Evolutionary conservation across 1,140 invertebrate species (phyloP).

Genomic region (Aleiodes sp.): DNA sequence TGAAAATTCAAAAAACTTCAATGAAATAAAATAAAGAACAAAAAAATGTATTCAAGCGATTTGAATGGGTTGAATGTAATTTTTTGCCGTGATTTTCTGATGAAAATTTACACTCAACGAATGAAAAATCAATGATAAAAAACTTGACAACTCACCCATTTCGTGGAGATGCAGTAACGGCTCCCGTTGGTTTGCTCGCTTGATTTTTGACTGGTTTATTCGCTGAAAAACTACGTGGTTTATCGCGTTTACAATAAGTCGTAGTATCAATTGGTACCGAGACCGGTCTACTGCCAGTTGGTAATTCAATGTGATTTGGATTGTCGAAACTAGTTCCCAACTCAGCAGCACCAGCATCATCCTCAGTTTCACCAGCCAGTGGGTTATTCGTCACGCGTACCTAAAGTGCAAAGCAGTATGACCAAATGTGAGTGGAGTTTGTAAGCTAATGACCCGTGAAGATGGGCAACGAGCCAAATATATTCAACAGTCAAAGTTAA

Average conservation of each 20-base stretch:
- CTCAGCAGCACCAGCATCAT: constrained; percentile 68
- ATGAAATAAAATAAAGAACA: too few relatives aligned
- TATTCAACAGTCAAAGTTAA: constrained; percentile 20
- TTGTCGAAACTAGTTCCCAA: constrained; percentile 77
- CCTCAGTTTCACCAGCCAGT: constrained; percentile 73
- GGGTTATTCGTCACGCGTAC: constrained; percentile 83
- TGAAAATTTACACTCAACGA: background rate
- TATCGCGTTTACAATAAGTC: constrained; percentile 76
- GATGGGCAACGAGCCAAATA: constrained; percentile 31
- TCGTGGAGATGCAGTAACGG: constrained; percentile 37
- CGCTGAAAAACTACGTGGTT: constrained; percentile 53
- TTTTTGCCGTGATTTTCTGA: too few relatives aligned
- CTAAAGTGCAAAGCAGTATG: constrained; percentile 41
- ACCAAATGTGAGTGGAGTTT: background rate
- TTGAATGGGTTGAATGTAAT: too few relatives aligned
- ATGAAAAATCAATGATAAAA: background rate
- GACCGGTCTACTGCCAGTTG: constrained; percentile 59
- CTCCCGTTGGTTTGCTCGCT: constrained; percentile 41
- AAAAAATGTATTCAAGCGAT: too few relatives aligned
- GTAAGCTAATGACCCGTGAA: constrained; percentile 22
- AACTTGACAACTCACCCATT: constrained; percentile 54
- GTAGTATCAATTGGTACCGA: constrained; percentile 71
- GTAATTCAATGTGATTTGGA: constrained; percentile 77
- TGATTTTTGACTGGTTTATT: constrained; percentile 40
- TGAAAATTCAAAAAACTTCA: too few relatives aligned